A percentile compares a stretch with the other conserved stretches of the same genome.
phyloP scores from a whole-genome alignment of 2,888 invertebrate genomes.

The Neocrepidodera transversa region DNA sequence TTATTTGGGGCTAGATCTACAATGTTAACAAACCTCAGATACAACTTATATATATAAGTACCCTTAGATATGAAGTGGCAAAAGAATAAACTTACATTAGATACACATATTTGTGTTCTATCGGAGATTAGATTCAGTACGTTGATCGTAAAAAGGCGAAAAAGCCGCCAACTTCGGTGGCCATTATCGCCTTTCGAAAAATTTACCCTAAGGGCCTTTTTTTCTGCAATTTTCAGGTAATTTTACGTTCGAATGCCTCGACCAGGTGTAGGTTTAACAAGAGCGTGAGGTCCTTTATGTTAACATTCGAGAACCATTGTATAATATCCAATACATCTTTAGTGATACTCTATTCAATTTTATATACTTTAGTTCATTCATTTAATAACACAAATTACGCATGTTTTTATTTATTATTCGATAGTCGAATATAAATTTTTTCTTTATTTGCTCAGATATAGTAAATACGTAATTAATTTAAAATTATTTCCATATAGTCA shows the following conservation, averaged over 20 bases:
- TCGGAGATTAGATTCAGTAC: constrained; percentile 54
- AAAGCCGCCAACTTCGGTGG: constrained; percentile 41
- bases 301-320: constrained; percentile 8
- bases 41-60: background rate
- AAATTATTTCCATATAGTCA: too few species aligned
- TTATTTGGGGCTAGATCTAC: background rate
- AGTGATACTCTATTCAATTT: background rate
- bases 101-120: constrained; percentile 44
- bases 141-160: constrained; percentile 39
- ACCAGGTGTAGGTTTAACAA: constrained; percentile 54
- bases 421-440: too few species aligned
- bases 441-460: too few species aligned
- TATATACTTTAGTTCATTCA: background rate
- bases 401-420: too few species aligned
- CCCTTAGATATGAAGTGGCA: constrained; percentile 17
- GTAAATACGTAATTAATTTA: too few species aligned
- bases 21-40: constrained; percentile 1
- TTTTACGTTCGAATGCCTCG: constrained; percentile 55
- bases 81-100: constrained; percentile 24
- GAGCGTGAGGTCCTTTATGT: constrained; percentile 52
- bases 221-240: constrained; percentile 57
- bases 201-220: constrained; percentile 52
- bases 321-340: constrained; percentile 1
- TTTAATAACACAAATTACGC: constrained; percentile 3
- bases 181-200: constrained; percentile 54